A percentile compares a stretch with the other conserved stretches of the same genome.
These are phyloP conservation scores for Polypedilum pembai DNA, from an alignment of 1,140 invertebrate species.

Conservation along the genomic window DNA sequence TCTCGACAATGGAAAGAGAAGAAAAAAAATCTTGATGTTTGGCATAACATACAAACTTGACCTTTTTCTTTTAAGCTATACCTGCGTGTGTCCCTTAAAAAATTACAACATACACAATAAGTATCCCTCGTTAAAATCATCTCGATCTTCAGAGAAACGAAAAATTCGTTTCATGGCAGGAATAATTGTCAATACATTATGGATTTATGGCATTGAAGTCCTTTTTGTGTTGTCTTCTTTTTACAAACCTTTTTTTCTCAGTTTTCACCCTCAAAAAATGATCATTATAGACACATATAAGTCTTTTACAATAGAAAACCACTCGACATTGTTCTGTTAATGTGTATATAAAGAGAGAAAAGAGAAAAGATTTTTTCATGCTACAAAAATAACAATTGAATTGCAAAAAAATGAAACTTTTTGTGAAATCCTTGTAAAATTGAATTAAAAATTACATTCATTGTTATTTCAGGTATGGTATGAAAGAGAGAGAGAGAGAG, in stretches of 20 bases:
- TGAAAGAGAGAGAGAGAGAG: too few relatives aligned
- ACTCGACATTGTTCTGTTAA: constrained; percentile 18
- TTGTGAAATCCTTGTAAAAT: constrained; percentile 23
- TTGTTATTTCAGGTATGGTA: too few relatives aligned
- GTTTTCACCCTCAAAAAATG: constrained; percentile 14
- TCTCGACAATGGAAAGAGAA: neutral
- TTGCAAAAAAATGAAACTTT: constrained; percentile 20
- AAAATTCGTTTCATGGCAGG: constrained; percentile 14
- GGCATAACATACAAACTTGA: neutral
- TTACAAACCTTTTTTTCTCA: constrained; percentile 21
- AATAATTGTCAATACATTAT: constrained; percentile 29
- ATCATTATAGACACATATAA: neutral
- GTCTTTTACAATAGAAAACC: constrained; percentile 22
- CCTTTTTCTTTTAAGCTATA: constrained; percentile 16
- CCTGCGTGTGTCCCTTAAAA: constrained; percentile 15
- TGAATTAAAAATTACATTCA: neutral
- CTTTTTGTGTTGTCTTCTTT: neutral
- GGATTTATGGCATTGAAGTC: constrained; percentile 16
- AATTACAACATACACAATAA: neutral
- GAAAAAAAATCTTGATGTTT: constrained; percentile 1
- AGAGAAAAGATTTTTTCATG: neutral
- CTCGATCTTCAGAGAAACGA: neutral
- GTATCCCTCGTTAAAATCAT: constrained; percentile 21
- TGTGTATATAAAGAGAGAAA: neutral
- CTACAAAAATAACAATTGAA: neutral